Evolutionary conservation across 1,140 invertebrate genomes (phyloP), one percentile per base, ranked within the genome.

Genomic region (Tetranychus cinnabarinus): DNA sequence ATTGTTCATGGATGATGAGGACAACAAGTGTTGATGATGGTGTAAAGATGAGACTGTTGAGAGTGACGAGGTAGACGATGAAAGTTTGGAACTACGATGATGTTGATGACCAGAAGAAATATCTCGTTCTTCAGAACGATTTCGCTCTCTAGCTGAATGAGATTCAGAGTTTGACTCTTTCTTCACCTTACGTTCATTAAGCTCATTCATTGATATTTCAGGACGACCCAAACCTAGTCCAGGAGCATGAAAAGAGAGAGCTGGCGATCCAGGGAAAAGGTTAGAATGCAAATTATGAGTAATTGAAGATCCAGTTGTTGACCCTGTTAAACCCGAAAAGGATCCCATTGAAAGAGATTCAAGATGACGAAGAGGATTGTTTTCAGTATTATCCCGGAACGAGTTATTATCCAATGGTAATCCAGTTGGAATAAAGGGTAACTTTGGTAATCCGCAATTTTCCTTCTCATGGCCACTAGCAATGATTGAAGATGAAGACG

Each of bases 291-390:
- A 46, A 37, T 50, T 34, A 37, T 31, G 35, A 60, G 47, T 50
- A 1, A 52, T n/a, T 3, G 50, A 33, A 52, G n/a, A 15, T 47
- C 33, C 33, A 55, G 61, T 15, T 59, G 50, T 56, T 15, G 64
- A 50, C n/a, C 59, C 45, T 33, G 63, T 48, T 59, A 77, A 69
- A 62, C 78, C 77, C 63, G 78, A 79, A 71, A 83, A 83, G 65
- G 81, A 79, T 63, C 83, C 83, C 71, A 84, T 81, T 52, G 84
- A 86, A 68, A 87, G 77, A 71, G 80, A 83, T 74, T 86, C 84
- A 67, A 87, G 73, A 70, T 84, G 80, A 69, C 83, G 77, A 65
- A 86, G 75, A 65, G 84, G 80, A 73, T 84, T 85, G 68, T 79
- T 34, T 10, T 42, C 39, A 10, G 39, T 10, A 42, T 42, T 42